A percentile compares a stretch with the other conserved stretches of the same genome.
Evolutionary conservation across 2,113 vertebrate genomes (phyloP).

Genomic region (Ptilorrhoa leucosticta): DNA sequence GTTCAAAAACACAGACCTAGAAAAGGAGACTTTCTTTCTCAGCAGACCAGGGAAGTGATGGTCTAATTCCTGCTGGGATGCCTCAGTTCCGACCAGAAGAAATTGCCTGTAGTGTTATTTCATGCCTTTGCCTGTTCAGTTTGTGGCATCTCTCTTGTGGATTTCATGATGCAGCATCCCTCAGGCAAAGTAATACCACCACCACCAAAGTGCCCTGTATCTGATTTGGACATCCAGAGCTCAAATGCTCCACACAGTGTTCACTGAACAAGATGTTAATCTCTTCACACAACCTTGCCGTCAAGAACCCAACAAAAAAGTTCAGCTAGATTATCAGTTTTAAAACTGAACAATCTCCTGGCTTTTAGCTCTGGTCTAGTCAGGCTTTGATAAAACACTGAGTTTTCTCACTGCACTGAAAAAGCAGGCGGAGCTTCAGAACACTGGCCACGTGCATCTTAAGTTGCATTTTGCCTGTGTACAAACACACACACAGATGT

Average conservation of each 20-base stretch:
- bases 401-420: neutral
- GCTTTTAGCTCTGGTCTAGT: neutral
- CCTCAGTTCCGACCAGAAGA: neutral
- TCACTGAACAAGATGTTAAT: neutral
- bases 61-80: neutral
- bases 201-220: neutral
- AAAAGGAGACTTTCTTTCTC: neutral
- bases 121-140: neutral
- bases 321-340: neutral
- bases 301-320: neutral
- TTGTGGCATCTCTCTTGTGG: neutral
- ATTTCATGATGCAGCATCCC: neutral
- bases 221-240: neutral
- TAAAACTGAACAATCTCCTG: neutral
- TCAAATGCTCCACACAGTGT: neutral
- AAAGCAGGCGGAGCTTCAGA: neutral
- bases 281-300: neutral
- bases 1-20: neutral
- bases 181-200: neutral
- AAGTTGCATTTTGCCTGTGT: neutral
- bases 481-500: accelerated
- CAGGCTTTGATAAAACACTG: neutral
- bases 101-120: neutral
- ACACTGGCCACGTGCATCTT: accelerated
- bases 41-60: neutral